A percentile compares a stretch with the other conserved stretches of the same genome.
Conservation (phyloP, 1,140 invertebrate species). For the Charaxes varanes region DNA sequence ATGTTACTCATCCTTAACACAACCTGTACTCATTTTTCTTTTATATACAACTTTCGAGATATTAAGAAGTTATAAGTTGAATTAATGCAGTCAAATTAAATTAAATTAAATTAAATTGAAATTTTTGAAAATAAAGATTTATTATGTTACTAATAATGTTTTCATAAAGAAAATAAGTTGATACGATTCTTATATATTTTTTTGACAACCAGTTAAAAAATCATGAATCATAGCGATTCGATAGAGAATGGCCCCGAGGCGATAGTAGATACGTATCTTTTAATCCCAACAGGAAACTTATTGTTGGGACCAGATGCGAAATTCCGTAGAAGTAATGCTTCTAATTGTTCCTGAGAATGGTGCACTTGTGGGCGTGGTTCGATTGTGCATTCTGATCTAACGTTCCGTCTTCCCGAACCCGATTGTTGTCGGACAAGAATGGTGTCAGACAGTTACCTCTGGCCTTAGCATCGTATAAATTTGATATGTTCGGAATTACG, state of each 20-base stretch:
- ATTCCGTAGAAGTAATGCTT: slow-evolving; percentile 43
- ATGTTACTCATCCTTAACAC: too few relatives aligned
- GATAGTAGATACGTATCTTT: slow-evolving; percentile 57
- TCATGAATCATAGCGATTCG: slow-evolving; percentile 26
- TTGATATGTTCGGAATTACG: neutral
- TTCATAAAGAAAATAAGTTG: too few relatives aligned
- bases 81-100: too few relatives aligned
- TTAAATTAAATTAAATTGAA: too few relatives aligned
- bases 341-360: slow-evolving; percentile 34
- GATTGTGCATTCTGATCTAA: slow-evolving; percentile 45
- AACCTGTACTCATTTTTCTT: too few relatives aligned
- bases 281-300: slow-evolving; percentile 69
- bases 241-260: slow-evolving; percentile 35
- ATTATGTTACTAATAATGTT: too few relatives aligned
- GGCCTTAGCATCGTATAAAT: neutral
- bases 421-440: slow-evolving; percentile 20
- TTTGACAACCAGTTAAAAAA: slow-evolving; percentile 1
- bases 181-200: too few relatives aligned
- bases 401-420: slow-evolving; percentile 28
- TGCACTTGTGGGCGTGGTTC: slow-evolving; percentile 58
- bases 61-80: too few relatives aligned
- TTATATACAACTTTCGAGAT: too few relatives aligned
- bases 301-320: slow-evolving; percentile 69
- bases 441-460: slow-evolving; percentile 22
- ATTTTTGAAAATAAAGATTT: too few relatives aligned